These are phyloP conservation scores for Toxotes jaculatrix DNA, from an alignment of 2,113 vertebrate species.

Conservation along the genomic window DNA sequence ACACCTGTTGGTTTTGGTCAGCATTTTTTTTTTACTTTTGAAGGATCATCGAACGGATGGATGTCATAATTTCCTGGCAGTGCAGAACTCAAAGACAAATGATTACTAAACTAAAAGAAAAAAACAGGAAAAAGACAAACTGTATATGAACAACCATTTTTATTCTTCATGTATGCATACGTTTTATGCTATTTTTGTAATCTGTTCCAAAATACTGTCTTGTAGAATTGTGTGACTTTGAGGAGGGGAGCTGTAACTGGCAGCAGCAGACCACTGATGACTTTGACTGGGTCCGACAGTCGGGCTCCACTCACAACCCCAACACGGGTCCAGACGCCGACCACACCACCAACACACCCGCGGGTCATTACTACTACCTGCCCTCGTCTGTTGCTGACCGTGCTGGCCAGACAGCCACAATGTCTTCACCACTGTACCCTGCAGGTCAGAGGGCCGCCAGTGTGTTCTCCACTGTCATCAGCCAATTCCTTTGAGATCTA, in stretches of 20 bases:
- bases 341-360: constrained; percentile 80
- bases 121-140: background rate
- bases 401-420: constrained; percentile 68
- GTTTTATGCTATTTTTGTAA: background rate
- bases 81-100: background rate
- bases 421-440: constrained; percentile 76
- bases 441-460: constrained; percentile 68
- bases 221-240: constrained; percentile 83
- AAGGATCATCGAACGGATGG: background rate
- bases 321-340: constrained; percentile 78
- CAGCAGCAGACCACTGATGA: constrained; percentile 66
- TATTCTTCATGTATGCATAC: background rate
- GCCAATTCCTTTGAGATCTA: background rate
- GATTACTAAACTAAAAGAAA: background rate
- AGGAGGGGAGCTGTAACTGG: constrained; percentile 81
- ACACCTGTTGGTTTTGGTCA: too few relatives aligned
- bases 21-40: background rate
- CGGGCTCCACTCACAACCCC: constrained; percentile 57
- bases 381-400: constrained; percentile 55
- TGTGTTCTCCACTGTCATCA: background rate
- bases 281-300: constrained; percentile 77
- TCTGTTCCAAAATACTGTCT: background rate
- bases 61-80: background rate
- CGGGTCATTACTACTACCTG: constrained; percentile 79
- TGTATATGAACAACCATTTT: background rate